Base-by-base conservation (phyloP, 2,888 invertebrate genomes). In the Sinotaia quadrata region DNA sequence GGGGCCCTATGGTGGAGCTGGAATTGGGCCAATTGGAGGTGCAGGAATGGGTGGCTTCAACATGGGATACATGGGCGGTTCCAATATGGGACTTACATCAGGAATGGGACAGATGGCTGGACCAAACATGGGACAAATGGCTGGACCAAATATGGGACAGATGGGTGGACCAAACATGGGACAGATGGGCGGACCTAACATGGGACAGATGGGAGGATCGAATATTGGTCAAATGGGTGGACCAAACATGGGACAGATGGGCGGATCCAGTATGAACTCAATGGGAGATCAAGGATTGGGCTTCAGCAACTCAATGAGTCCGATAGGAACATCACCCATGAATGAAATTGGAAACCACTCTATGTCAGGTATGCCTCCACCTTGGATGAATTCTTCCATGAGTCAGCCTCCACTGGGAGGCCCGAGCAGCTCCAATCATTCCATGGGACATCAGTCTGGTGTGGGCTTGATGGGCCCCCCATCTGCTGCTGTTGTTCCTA, bases 321-420 rank as follows among this genome's bases (percentile, higher is more conserved):
- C 24, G 54, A 54, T 54, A 31, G 54, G 54, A 8, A 54, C 29
- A 31, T 18, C 18, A 15, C 7, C 4, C 27, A 54, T 54, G 54
- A 27, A 27, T 29, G 27, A 54, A 8, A 54, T 54, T 12, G 56
- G 65, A 5, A 52, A 44, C 15, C 37, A 41, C 10, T 65, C 41
- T 44, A 65, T 65, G 65, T 54, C 44, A 15, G 36, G 37, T 21
- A 65, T 65, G 65, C 56, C 52, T n/a, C 31, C 54, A 52, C 56
- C 65, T 7, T 65, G 65, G 65, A 65, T 65, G 65, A 63, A 51
- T 54, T 63, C 63, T 7, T 12, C 37, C 52, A 63, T 63, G 60
- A 51, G 61, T 5, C 61, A 61, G 12, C 29, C 3, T 21, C 47
- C 34, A 51, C 34, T 36, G 21, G 47, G 65, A n/a, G n/a, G n/a